Evolutionary conservation across 2,113 vertebrate genomes (phyloP), one percentile per base, ranked within the genome.

Genomic region (Forbesichthys papilliferus): DNA sequence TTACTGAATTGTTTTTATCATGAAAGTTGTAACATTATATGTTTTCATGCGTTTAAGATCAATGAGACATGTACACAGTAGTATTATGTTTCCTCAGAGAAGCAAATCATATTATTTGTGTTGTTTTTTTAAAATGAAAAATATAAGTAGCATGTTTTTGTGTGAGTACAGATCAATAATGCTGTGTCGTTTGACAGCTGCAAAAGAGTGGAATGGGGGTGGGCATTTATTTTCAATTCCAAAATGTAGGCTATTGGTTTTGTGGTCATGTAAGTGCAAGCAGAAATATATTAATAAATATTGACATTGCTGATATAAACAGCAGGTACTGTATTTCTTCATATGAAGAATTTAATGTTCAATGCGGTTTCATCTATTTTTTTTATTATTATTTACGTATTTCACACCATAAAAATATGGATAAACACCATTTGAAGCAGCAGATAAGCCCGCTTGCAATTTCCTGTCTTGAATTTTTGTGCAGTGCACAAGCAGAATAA

Each of bases 281-380:
- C 71, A 69, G 71, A 69, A 57, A 57, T 66, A 64, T 48, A 89
- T 92, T 87, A 91, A 92, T 93, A 88, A 88, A 85, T 88, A 79
- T 92, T 87, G 81, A 68, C 48, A 81, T 82, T 81, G 76, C 84
- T 84, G 87, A 73, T 76, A 73, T 70, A 71, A 84, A 76, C 79
- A 87, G 83, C 73, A 84, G 84, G 83, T 82, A 66, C 77, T 54
- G 83, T 82, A 66, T 78, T 54, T 84, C 78, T 83, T 89, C 78
- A 90, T 91, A 78, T 88, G 84, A 80, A 75, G 59, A 65, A 66
- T 73, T 80, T 81, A 78, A 74, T 58, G 52, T 71, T 80, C 64
- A 70, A 14, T 58, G 47, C 14, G 9, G 71, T 71, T 79, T 27
- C 64, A 63, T 64, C 20, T 64, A 75, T 73, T 83, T 75, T 60